Percentiles rank a stretch among this genome's conserved stretches.
Evolutionary conservation across 2,113 vertebrate species (phyloP).

Genomic region (Colaptes auratus): DNA sequence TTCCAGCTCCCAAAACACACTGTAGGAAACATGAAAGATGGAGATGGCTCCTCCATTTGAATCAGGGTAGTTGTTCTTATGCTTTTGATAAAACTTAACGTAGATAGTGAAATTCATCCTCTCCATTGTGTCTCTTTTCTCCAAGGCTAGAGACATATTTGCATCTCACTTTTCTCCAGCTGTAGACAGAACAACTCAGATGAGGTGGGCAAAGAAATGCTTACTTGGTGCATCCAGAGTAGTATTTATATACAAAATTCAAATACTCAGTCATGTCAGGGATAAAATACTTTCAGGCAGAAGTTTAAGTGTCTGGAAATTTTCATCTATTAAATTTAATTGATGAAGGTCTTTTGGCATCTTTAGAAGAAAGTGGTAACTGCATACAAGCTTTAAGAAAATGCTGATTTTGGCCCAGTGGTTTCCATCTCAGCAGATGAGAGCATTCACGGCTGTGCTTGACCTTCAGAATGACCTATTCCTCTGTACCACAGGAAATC

Average conservation of each 20-base stretch:
- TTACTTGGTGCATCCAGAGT: not conserved
- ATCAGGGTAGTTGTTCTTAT: not conserved
- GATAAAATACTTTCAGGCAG: not conserved
- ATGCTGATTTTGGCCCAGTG: not conserved
- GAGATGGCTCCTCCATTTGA: not conserved
- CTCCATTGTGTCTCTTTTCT: not conserved
- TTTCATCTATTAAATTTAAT: not conserved
- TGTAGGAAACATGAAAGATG: not conserved
- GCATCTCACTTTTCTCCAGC: not conserved
- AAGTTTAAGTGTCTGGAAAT: not conserved
- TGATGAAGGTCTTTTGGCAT: not conserved
- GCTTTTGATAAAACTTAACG: not conserved
- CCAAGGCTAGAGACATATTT: not conserved
- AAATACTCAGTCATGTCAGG: not conserved
- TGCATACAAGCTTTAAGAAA: not conserved
- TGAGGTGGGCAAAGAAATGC: not conserved
- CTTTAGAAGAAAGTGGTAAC: not conserved
- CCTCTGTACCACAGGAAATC: constrained; percentile 51
- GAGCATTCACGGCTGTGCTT: not conserved
- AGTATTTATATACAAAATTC: not conserved
- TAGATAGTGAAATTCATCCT: not conserved
- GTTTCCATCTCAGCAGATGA: not conserved
- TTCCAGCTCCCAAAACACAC: not conserved
- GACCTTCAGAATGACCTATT: constrained; percentile 2
- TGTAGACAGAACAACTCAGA: not conserved